Evolutionary conservation across 2,888 invertebrate genomes (phyloP), one percentile per base, ranked within the genome.

Genomic region (Drosophila paramelanica): DNA sequence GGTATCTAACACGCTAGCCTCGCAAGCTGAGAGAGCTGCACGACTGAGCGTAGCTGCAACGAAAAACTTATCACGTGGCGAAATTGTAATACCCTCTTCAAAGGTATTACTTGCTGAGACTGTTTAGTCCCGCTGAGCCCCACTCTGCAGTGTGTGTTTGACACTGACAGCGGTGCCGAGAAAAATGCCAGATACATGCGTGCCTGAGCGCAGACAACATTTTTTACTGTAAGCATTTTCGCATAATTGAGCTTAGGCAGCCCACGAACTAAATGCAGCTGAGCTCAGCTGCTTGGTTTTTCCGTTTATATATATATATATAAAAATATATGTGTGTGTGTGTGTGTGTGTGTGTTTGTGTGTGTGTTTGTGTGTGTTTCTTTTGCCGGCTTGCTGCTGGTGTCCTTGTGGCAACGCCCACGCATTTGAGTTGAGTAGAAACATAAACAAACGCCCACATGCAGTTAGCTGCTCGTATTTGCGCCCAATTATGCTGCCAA

Each of bases 371-470:
- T 27, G 11, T 36, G 4, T n/a, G 27, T 43, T n/a, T 42, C 11
- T 25, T 14, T 17, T 62, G 64, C 62, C 45, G 62, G 31, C 27
- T 31, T 31, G 31, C 20, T 38, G 62, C 38, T 43, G 17, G 14
- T 4, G 64, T 23, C 41, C 17, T 39, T 20, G 11, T 41, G 11
- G 10, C 13, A 39, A 42, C 55, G 39, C 43, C 62, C 38, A 62
- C 53, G 41, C 33, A 4, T 38, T 5, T 1, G 14, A 38, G 36
- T 20, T 46, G 42, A 58, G 47, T 25, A 23, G 13, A 65, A 72
- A 83, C 60, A 81, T 89, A 88, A 89, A 89, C 88, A 89, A 81
- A 88, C 89, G 86, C 84, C 84, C 73, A 73, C 79, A 42, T 56
- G 56, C 70, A 58, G 13, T 49, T 43, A 14, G 8, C 55, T 10